A percentile compares a stretch with the other conserved stretches of the same genome.
Conservation (phyloP, 2,888 invertebrate species). For the Eupithecia insigniata region DNA sequence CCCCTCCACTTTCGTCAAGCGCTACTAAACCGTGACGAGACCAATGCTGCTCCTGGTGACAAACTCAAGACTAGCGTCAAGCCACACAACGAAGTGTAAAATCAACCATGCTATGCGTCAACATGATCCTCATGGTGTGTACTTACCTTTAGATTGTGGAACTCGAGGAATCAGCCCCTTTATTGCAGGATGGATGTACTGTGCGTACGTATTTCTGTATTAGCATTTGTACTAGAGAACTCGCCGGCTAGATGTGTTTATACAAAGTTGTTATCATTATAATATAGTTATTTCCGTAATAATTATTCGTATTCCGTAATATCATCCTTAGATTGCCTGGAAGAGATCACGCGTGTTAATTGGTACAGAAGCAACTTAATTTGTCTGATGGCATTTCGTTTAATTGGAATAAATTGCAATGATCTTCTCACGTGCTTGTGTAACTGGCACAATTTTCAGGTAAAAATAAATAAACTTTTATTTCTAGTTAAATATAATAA, state of each 20-base stretch:
- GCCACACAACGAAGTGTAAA: conserved; percentile 12
- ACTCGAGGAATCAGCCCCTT: conserved; percentile 41
- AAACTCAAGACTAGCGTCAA: neutral
- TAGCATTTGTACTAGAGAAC: conserved; percentile 22
- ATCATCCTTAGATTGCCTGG: no score
- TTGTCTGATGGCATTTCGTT: no score
- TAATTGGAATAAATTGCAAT: no score
- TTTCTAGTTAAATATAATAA: neutral
- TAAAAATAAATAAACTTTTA: no score
- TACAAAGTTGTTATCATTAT: conserved; percentile 18
- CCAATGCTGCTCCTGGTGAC: neutral
- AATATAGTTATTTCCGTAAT: neutral
- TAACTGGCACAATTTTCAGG: neutral
- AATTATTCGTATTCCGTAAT: no score
- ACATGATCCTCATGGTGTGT: conserved; percentile 2
- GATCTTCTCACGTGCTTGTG: neutral
- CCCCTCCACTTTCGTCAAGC: no score
- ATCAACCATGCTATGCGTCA: conserved; percentile 13
- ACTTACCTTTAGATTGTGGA: conserved; percentile 27
- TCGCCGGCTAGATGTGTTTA: conserved; percentile 14
- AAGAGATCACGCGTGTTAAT: no score
- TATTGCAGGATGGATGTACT: conserved; percentile 28
- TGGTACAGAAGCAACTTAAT: no score
- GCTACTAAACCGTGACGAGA: no score
- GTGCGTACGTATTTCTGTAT: conserved; percentile 30